Base-by-base conservation (phyloP, 2,113 vertebrate species). In the Erinaceus europaeus region DNA sequence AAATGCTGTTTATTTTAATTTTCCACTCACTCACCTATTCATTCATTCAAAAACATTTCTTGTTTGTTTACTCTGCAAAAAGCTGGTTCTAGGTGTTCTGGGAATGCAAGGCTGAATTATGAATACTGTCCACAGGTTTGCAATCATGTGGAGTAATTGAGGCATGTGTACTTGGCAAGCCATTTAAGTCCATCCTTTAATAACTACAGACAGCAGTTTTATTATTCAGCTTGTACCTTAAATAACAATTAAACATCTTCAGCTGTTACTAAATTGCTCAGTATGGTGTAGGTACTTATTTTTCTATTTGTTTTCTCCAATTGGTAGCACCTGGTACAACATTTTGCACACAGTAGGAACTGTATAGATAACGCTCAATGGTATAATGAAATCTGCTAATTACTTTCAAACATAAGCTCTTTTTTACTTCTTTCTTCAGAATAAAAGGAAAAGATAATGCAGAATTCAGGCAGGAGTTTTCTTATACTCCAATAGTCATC, bases 11-110 rank as follows among this genome's bases (percentile, higher is more conserved):
- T 32, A 67, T 61, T 34, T 53, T n/a, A n/a, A n/a, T n/a, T n/a
- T n/a, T n/a, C n/a, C n/a, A n/a, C 8, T 88, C n/a, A 89, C 15
- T 86, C 85, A 68, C 12, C 81, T 29, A 90, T 87, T 62, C 64
- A 89, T 59, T 88, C 25, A 71, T n/a, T n/a, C n/a, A n/a, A n/a
- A n/a, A n/a, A n/a, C n/a, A n/a, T n/a, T n/a, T n/a, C n/a, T n/a
- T n/a, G 40, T 34, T 85, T 9, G 8, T 67, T 82, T 67, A 48
- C 13, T 40, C 38, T n/a, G 14, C 14, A 74, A 18, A 81, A 87
- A 32, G n/a, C 15, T 48, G 13, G 5, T 74, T 15, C 29, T 55
- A 73, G 36, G 48, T 52, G 27, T 13, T 86, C 4, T 48, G 36
- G 32, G 62, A 88, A 83, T 27, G 77, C 4, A 62, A 90, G 32